Base-by-base conservation (phyloP, 2,113 vertebrate genomes). In the Alethe castanea region DNA sequence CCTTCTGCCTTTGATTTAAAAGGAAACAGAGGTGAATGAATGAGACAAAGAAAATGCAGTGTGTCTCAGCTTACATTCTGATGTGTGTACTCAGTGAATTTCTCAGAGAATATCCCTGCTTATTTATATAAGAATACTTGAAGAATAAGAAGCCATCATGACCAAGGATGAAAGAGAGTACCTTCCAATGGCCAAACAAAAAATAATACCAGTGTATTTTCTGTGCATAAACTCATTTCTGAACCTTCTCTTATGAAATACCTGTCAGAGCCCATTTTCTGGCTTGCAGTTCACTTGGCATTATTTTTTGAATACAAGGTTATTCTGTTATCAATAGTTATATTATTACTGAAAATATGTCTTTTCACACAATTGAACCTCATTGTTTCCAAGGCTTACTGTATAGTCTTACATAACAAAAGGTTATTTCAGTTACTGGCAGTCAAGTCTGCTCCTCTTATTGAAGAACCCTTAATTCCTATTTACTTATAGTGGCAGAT, bases 231-330 rank as follows among this genome's bases (percentile, higher is more conserved):
- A 95, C 60, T 95, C 52, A 64, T 88, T 72, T 95, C 66, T 81
- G 90, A 84, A 77, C 31, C 83, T 91, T 95, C 48, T 86, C 62
- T 95, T 95, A 92, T 38, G 79, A 95, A 97, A 91, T 52, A 92
- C 67, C 86, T 95, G 95, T 86, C 96, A 95, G 42, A 86, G 40
- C 35, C 42, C 52, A 86, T 97, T 97, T 96, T 92, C 69, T 86
- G 74, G 62, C 73, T 89, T 23, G 90, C 92, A 92, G 78, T 54
- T 97, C 80, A 86, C 31, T 64, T 28, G 15, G 2, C 40, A 70
- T 82, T 84, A 19, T 83, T 83, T 94, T 97, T 83, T 96, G 81
- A 83, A 77, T 95, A 96, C 87, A 95, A 94, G 85, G 92, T 97
- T 92, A 92, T 95, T 91, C 40, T 65, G 60, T 96, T 98, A 97